These are phyloP conservation scores for Phalacrocorax pelagicus DNA, from an alignment of 2,113 vertebrate genomes.

Conservation along the genomic window DNA sequence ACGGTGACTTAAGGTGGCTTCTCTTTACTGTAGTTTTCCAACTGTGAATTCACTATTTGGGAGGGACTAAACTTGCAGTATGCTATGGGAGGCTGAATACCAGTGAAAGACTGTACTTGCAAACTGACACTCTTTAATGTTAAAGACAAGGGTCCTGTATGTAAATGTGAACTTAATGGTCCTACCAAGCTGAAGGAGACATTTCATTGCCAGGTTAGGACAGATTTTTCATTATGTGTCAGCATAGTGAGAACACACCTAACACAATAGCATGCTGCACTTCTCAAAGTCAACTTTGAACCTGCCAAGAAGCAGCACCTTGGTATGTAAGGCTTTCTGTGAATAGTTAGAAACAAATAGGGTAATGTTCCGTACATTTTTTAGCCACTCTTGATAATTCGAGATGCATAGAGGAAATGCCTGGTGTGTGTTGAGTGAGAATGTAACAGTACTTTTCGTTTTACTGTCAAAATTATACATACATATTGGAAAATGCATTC, in stretches of 20 bases:
- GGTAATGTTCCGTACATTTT: background rate
- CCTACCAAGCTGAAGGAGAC: background rate
- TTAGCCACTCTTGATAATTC: background rate
- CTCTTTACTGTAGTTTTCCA: background rate
- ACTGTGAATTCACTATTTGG: background rate
- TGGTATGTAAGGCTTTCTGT: background rate
- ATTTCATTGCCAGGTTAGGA: conserved; percentile 2
- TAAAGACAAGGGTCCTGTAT: background rate
- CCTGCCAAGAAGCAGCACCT: background rate
- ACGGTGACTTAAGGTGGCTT: background rate
- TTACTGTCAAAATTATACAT: background rate
- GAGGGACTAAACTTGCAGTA: background rate
- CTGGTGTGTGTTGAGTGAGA: background rate
- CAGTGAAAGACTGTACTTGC: background rate
- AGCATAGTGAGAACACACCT: background rate
- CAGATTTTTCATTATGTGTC: background rate
- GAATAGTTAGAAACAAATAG: background rate
- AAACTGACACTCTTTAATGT: background rate
- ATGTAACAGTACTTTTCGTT: background rate
- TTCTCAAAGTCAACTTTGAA: background rate
- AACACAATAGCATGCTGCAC: background rate
- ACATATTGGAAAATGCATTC: background rate
- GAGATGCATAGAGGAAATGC: background rate
- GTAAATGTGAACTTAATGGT: background rate
- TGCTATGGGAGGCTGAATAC: background rate